These are phyloP conservation scores for Anas bernieri DNA, from an alignment of 2,797 vertebrate species.

Conservation along the genomic window DNA sequence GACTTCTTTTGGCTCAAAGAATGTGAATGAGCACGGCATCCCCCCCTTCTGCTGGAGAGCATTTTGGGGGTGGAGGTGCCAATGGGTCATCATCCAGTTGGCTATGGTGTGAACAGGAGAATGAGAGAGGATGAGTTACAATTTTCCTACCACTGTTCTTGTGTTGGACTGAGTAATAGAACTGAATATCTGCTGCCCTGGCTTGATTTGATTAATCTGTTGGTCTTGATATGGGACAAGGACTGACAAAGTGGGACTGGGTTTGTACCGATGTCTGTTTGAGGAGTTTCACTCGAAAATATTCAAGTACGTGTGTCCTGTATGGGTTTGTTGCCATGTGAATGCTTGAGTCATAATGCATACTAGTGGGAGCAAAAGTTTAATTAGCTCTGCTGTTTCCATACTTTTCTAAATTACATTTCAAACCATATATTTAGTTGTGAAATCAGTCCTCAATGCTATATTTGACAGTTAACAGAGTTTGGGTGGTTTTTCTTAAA, in stretches of 20 bases:
- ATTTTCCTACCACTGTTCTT: neutral
- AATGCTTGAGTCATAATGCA: constrained; percentile 3
- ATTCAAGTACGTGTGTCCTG: neutral
- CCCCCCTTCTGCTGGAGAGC: neutral
- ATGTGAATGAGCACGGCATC: neutral
- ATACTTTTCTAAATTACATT: constrained; percentile 24
- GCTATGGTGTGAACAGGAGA: neutral
- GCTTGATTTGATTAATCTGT: neutral
- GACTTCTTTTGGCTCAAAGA: neutral
- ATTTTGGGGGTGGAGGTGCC: neutral
- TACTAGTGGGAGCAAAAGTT: constrained; percentile 18
- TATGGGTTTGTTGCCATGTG: neutral
- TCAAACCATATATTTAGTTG: neutral
- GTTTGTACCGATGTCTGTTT: neutral
- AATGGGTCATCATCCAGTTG: neutral
- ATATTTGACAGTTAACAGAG: constrained; percentile 23
- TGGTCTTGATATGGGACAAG: neutral
- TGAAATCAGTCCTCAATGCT: constrained; percentile 6
- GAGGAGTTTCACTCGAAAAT: neutral
- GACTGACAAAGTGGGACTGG: neutral
- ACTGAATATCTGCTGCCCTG: neutral
- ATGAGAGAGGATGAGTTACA: neutral
- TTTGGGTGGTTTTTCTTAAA: constrained; percentile 27
- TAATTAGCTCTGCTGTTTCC: constrained; percentile 34
- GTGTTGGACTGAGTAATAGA: neutral